A percentile compares a stretch with the other conserved stretches of the same genome.
These are phyloP conservation scores for Ptychobarbus kaznakovi DNA, from an alignment of 2,797 vertebrate species.

Conservation along the genomic window DNA sequence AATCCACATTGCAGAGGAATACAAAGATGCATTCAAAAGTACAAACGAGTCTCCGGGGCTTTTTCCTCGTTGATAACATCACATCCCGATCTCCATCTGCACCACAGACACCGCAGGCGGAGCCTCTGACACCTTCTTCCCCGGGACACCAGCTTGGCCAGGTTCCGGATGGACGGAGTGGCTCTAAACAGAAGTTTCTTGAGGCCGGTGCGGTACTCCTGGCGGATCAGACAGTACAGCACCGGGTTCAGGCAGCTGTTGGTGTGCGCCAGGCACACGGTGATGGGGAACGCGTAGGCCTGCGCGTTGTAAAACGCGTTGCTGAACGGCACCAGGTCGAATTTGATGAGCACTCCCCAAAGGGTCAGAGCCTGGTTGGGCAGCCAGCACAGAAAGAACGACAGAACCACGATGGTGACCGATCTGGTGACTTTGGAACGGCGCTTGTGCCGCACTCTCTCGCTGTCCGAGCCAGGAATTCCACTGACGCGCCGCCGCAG, in stretches of 20 bases:
- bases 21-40: not conserved
- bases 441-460: constrained; percentile 70
- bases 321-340: constrained; percentile 81
- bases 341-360: constrained; percentile 83
- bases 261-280: constrained; percentile 81
- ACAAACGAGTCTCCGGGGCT: not conserved
- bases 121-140: constrained; percentile 70
- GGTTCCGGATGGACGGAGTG: constrained; percentile 66
- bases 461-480: constrained; percentile 68
- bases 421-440: constrained; percentile 81
- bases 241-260: constrained; percentile 85
- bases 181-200: constrained; percentile 76
- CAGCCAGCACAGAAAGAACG: constrained; percentile 85
- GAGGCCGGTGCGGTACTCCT: constrained; percentile 78
- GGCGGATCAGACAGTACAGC: constrained; percentile 82
- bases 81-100: constrained; percentile 68
- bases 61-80: constrained; percentile 42
- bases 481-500: constrained; percentile 71
- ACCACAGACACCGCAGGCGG: constrained; percentile 67
- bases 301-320: constrained; percentile 83
- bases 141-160: constrained; percentile 69
- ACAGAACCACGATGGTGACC: constrained; percentile 80
- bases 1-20: not conserved
- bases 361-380: constrained; percentile 83
- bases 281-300: constrained; percentile 81